Base-by-base conservation (phyloP, 1,140 invertebrate species). In the Apis dorsata region DNA sequence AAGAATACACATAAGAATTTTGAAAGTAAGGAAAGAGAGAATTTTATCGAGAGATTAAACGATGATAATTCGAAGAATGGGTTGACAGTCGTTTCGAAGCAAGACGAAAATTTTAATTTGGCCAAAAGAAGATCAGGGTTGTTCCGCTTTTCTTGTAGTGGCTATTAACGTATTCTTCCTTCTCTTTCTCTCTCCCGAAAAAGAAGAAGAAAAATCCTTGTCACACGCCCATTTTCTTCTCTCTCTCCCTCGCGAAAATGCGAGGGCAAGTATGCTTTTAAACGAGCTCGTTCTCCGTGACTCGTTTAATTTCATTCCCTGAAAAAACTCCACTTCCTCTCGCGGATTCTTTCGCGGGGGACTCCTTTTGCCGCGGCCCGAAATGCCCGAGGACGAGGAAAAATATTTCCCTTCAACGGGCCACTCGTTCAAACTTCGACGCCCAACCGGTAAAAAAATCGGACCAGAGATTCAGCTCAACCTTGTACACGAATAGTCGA, bases 231-330 rank as follows among this genome's bases (percentile, higher is more conserved):
- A 13, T 79, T 55, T 80, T 49, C 24, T 11, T 28, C 13, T 12
- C 13, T 2, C 53, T 44, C 34, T 34, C 19, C 12, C 13, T 1
- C 53, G 1, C 53, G 13, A 75, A 72, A 72, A 55, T 53, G 34
- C 34, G n/a, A 21, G 12, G 21, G 24, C 44, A 28, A 68, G 51
- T 60, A 69, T 44, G 62, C 28, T 75, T 82, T 76, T 34, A 69
- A 76, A 68, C 17, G 72, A 55, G 62, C 17, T 51, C n/a, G 34
- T 76, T 82, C 72, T 17, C 24, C 34, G 44, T 57, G 44, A 19
- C 55, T 82, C 80, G 55, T 82, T 82, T 76, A 82, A 76, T 60
- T 82, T 66, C 72, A 69, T 59, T 69, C 63, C 55, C 28, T 49
- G 24, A 21, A 57, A 69, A 81, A 59, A 60, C 72, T 69, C 53